These are phyloP conservation scores for Drosophila jambulina DNA, from an alignment of 1,140 invertebrate species.

Conservation along the genomic window DNA sequence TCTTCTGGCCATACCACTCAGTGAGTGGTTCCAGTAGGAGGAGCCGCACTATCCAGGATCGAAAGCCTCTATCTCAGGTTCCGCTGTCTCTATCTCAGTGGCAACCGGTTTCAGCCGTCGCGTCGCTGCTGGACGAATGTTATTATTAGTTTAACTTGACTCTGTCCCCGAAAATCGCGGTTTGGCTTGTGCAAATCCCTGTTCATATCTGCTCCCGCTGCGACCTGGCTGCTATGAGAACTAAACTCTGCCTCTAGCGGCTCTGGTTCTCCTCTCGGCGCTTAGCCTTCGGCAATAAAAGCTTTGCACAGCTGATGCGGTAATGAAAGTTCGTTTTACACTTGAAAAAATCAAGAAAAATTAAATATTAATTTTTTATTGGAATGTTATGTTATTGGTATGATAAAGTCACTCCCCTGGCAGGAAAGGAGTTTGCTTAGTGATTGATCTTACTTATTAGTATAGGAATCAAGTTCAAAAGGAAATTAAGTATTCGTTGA, in stretches of 20 bases:
- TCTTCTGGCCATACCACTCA: conserved; percentile 63
- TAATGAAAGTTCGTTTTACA: conserved; percentile 26
- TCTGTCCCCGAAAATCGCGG: conserved; percentile 21
- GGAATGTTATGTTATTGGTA: background rate
- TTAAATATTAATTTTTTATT: background rate
- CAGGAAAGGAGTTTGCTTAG: background rate
- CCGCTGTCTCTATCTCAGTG: conserved; percentile 18
- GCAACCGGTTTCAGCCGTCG: conserved; percentile 12
- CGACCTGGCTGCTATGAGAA: conserved; percentile 14
- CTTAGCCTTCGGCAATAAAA: background rate
- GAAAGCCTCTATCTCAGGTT: conserved; percentile 38
- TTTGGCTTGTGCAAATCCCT: conserved; percentile 10
- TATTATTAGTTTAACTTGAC: conserved; percentile 34
- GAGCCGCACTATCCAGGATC: conserved; percentile 80
- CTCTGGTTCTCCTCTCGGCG: background rate
- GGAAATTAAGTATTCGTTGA: background rate
- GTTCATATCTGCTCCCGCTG: conserved; percentile 21
- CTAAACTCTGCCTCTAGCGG: background rate
- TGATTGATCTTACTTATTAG: background rate
- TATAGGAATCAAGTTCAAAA: background rate
- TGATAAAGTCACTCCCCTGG: background rate
- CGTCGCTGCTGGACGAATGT: conserved; percentile 5
- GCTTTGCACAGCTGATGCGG: conserved; percentile 28
- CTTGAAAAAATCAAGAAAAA: background rate
- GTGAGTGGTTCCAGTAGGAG: conserved; percentile 60